Base-by-base conservation (phyloP, 2,113 vertebrate species). In the Bothrops jararaca region DNA sequence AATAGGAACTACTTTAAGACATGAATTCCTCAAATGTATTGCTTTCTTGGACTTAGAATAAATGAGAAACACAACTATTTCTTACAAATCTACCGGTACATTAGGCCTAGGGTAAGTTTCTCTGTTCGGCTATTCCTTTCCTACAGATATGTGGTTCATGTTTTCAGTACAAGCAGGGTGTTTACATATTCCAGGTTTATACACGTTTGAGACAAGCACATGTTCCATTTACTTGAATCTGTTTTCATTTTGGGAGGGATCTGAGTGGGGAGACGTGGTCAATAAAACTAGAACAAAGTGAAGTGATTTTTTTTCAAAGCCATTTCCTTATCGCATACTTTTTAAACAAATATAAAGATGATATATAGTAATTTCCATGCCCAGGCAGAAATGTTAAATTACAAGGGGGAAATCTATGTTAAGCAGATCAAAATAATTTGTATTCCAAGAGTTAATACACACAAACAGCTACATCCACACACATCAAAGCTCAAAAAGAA, bases 261-360 rank as follows among this genome's bases (percentile, higher is more conserved):
- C 9, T 7, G 24, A 89, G 39, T 42, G 50, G 39, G 24, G 89
- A 20, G 88, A 29, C 48, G 3, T n/a, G 13, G 20, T 64, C 20
- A n/a, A 58, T 34, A 11, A 29, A 69, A 7, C 34, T 4, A 50
- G 13, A 48, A 48, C 64, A 26, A 7, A 26, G 5, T 97, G 93
- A 96, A 96, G 93, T 92, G 96, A 94, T 94, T 93, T 34, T 93
- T 34, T 92, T 93, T 97, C 96, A 93, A 89, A 95, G 95, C 96
- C 94, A 92, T 90, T 64, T 93, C 80, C 29, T 90, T 86, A 90
- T 80, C 56, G 64, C 74, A 60, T 85, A 22, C 20, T 34, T 54
- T 92, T 92, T 64, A 74, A 74, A 92, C 85, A 86, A 45, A 52
- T 54, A 86, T 80, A 42, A 57, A 69, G 48, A 34, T 87, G 89